These are phyloP conservation scores for Enteromius radiatus DNA, from an alignment of 2,797 vertebrate genomes.

Conservation along the genomic window DNA sequence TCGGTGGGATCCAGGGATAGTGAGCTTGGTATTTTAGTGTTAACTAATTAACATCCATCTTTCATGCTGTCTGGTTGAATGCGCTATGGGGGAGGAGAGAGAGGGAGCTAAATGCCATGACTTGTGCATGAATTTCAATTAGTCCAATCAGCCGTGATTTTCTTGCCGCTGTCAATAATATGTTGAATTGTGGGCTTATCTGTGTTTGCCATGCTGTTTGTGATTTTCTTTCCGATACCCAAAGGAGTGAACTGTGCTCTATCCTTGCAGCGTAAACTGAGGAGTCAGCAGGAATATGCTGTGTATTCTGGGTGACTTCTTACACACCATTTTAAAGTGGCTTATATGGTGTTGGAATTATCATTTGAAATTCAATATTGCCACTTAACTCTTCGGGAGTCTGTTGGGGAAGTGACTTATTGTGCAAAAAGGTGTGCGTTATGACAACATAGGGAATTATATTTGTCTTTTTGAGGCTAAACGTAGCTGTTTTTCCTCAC, in stretches of 20 bases:
- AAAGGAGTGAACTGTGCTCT: slow-evolving; percentile 45
- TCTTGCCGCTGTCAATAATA: slow-evolving; percentile 54
- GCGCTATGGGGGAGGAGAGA: slow-evolving; percentile 47
- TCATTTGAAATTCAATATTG: slow-evolving; percentile 45
- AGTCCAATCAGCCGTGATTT: slow-evolving; percentile 60
- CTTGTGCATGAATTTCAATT: slow-evolving; percentile 62
- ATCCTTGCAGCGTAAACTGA: slow-evolving; percentile 51
- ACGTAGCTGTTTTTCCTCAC: background rate
- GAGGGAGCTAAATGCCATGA: slow-evolving; percentile 70
- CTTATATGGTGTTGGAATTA: slow-evolving; percentile 29
- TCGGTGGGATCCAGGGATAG: slow-evolving; percentile 3
- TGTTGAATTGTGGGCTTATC: slow-evolving; percentile 61
- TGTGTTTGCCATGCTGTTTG: slow-evolving; percentile 60
- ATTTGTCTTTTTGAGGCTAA: background rate
- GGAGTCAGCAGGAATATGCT: slow-evolving; percentile 52
- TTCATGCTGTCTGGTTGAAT: slow-evolving; percentile 57
- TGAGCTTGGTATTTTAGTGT: slow-evolving; percentile 46
- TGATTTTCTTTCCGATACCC: slow-evolving; percentile 60
- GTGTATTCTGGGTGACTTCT: slow-evolving; percentile 26
- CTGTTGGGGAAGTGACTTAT: background rate
- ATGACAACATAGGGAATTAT: slow-evolving; percentile 5
- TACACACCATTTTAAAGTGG: slow-evolving; percentile 42
- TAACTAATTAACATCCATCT: slow-evolving; percentile 60
- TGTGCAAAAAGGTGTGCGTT: slow-evolving; percentile 8
- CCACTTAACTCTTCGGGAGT: slow-evolving; percentile 27